These are phyloP conservation scores for Poeciliopsis paucimaculata DNA, from an alignment of 2,797 vertebrate genomes.

Conservation along the genomic window DNA sequence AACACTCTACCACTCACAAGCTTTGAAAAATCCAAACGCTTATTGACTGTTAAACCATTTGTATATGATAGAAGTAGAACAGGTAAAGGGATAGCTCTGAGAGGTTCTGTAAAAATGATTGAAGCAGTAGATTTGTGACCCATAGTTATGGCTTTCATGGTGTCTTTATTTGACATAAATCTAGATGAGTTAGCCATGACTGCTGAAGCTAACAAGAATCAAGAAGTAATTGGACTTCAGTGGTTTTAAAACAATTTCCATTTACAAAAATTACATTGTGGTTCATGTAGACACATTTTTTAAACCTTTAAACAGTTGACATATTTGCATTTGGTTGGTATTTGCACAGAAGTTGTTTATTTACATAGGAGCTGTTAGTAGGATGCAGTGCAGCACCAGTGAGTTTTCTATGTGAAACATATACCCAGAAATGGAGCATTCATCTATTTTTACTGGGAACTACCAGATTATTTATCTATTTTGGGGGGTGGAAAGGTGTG, in stretches of 20 bases:
- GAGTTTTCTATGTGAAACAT: background rate
- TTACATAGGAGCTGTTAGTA: background rate
- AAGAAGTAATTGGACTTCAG: background rate
- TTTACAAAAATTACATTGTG: background rate
- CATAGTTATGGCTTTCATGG: background rate
- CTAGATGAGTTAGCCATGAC: background rate
- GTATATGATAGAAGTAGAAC: slow-evolving; percentile 48
- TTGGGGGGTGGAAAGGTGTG: background rate
- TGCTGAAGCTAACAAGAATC: background rate
- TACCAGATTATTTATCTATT: background rate
- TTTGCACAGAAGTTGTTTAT: slow-evolving; percentile 1
- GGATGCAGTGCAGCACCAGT: background rate
- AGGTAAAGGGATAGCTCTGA: background rate
- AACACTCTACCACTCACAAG: slow-evolving; percentile 30
- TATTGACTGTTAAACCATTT: slow-evolving; percentile 51
- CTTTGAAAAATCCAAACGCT: slow-evolving; percentile 46
- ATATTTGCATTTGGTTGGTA: background rate
- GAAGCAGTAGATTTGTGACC: background rate
- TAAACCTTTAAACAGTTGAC: background rate
- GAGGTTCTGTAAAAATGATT: background rate
- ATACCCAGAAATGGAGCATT: background rate
- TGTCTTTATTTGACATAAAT: background rate
- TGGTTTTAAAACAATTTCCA: background rate
- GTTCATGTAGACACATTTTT: background rate
- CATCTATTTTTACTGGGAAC: background rate